Evolutionary conservation across 1,140 invertebrate genomes (phyloP).

Genomic region (Drosophila miranda): DNA sequence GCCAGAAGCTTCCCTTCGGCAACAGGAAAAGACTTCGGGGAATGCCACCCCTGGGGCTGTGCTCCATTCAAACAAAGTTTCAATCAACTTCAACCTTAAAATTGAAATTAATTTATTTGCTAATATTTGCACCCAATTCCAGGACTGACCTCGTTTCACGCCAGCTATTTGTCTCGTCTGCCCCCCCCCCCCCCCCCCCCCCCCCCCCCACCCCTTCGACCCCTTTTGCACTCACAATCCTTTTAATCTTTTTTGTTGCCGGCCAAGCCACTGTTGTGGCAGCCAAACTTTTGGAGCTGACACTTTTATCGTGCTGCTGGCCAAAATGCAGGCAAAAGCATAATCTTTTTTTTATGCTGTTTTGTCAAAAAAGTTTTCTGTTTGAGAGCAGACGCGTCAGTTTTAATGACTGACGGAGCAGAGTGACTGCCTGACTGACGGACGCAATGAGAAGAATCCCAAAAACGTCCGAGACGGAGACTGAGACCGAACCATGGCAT

Average conservation of each 20-base stretch:
- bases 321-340: slow-evolving; percentile 54
- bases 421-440: slow-evolving; percentile 21
- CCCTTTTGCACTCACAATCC: slow-evolving; percentile 6
- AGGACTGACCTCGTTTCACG: slow-evolving; percentile 10
- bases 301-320: slow-evolving; percentile 67
- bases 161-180: slow-evolving; percentile 14
- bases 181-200: neutral
- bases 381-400: slow-evolving; percentile 40
- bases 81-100: slow-evolving; percentile 3
- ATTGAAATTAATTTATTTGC: slow-evolving; percentile 18
- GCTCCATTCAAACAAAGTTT: neutral
- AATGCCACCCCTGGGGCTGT: too few species aligned
- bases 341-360: slow-evolving; percentile 13
- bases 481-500: neutral
- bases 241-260: slow-evolving; percentile 32
- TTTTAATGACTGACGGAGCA: slow-evolving; percentile 56
- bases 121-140: slow-evolving; percentile 24
- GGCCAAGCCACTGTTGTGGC: slow-evolving; percentile 35
- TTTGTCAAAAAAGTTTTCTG: slow-evolving; percentile 49
- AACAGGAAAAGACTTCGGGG: too few species aligned
- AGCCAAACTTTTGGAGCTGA: slow-evolving; percentile 56
- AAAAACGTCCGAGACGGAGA: slow-evolving; percentile 15
- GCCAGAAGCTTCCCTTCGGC: too few species aligned
- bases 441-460: slow-evolving; percentile 36
- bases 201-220: too few species aligned